A percentile compares a stretch with the other conserved stretches of the same genome.
These are phyloP conservation scores for Saguinus imperator DNA, from an alignment of 2,113 vertebrate genomes.

Conservation along the genomic window DNA sequence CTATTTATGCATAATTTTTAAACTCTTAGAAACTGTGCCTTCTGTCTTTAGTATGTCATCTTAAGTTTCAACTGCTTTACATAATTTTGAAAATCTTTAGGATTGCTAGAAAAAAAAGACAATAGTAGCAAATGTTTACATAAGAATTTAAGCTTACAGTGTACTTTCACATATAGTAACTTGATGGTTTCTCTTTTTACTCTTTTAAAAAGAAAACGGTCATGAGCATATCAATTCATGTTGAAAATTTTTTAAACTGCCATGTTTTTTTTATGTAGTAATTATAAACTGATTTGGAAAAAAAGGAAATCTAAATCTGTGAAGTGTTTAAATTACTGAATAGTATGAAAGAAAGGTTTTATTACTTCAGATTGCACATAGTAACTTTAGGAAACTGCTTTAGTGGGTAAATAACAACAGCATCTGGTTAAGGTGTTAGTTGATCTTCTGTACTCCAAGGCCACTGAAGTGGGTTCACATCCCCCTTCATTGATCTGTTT, in stretches of 20 bases:
- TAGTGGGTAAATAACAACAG: not conserved
- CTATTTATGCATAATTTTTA: conserved; percentile 42
- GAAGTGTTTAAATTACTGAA: not conserved
- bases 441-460: not conserved
- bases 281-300: not conserved
- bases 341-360: conserved; percentile 34
- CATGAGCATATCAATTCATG: not conserved
- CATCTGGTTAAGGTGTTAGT: not conserved
- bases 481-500: not conserved
- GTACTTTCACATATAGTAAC: not conserved
- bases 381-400: not conserved
- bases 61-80: conserved; percentile 33
- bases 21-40: conserved; percentile 46
- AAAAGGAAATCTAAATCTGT: conserved; percentile 12
- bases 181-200: not conserved
- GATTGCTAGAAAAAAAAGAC: not conserved
- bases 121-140: not conserved
- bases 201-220: conserved; percentile 23
- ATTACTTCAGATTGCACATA: not conserved
- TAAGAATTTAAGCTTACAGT: conserved; percentile 33
- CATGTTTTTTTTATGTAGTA: not conserved
- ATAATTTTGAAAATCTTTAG: conserved; percentile 44
- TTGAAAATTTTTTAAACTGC: not conserved
- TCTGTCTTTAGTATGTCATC: conserved; percentile 30
- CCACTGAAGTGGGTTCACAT: not conserved